These are phyloP conservation scores for Tenebrosternarchus preto DNA, from an alignment of 2,113 vertebrate species.

Conservation along the genomic window DNA sequence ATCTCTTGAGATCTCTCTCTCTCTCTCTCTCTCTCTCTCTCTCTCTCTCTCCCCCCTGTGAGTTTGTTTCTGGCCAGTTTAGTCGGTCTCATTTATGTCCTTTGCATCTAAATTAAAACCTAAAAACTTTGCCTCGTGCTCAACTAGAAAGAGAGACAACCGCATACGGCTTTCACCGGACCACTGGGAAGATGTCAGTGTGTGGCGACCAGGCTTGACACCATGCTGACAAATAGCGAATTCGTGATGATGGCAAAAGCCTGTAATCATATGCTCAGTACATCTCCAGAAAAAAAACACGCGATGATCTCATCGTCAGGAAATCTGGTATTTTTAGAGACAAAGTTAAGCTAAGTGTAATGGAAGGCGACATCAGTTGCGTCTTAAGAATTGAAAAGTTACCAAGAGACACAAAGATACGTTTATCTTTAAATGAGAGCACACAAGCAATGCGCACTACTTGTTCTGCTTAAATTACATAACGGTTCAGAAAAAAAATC, in stretches of 20 bases:
- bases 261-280: constrained; percentile 68
- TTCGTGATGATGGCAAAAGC: constrained; percentile 70
- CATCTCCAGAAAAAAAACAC: constrained; percentile 51
- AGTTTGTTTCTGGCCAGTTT: neutral
- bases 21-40: neutral
- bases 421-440: neutral
- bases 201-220: constrained; percentile 64
- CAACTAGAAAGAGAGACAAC: neutral
- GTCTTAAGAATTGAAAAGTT: constrained; percentile 56
- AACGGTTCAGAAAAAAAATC: neutral
- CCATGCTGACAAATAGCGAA: constrained; percentile 71
- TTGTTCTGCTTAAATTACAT: no score
- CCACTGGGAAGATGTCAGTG: constrained; percentile 34
- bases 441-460: neutral
- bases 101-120: constrained; percentile 14
- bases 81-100: neutral
- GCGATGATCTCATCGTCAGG: constrained; percentile 68
- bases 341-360: constrained; percentile 63
- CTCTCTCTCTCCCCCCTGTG: no score
- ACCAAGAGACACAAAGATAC: constrained; percentile 34
- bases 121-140: constrained; percentile 23
- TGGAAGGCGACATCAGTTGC: constrained; percentile 61
- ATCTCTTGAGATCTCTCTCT: neutral
- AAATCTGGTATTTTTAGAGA: constrained; percentile 68
- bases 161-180: neutral